phyloP scores from a whole-genome alignment of 2,797 vertebrate species.

The Gobio occitaniae region DNA sequence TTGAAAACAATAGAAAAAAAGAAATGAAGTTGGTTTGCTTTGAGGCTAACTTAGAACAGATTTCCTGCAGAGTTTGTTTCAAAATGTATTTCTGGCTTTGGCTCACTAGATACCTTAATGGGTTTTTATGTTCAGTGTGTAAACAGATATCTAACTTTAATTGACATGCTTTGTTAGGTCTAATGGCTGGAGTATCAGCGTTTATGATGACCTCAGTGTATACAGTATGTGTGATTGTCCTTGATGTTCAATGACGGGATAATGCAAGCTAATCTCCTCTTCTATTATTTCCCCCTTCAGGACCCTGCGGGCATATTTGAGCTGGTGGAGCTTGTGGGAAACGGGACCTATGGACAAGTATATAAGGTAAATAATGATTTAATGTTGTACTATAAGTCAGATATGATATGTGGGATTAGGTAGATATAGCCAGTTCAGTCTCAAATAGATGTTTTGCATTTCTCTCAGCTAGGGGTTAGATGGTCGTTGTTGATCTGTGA shows the following conservation, averaged over 20 bases:
- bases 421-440: background rate
- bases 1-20: too few relatives aligned
- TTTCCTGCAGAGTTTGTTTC: background rate
- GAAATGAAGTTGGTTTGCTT: background rate
- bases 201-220: constrained; percentile 4
- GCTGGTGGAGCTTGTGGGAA: constrained; percentile 96
- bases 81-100: background rate
- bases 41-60: too few relatives aligned
- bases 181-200: constrained; percentile 1
- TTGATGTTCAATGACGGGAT: constrained; percentile 41
- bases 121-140: background rate
- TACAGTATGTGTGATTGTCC: constrained; percentile 30
- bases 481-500: too few relatives aligned
- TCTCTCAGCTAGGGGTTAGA: background rate
- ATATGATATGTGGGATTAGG: constrained; percentile 4
- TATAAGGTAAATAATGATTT: constrained; percentile 86
- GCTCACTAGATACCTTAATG: background rate
- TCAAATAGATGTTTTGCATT: constrained; percentile 7
- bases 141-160: constrained; percentile 2
- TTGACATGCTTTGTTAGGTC: constrained; percentile 7
- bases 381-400: background rate
- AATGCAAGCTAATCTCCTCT: constrained; percentile 38
- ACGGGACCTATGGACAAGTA: constrained; percentile 96
- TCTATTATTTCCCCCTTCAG: constrained; percentile 68
- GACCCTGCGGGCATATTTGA: constrained; percentile 98